Percentiles rank a stretch among this genome's conserved stretches.
phyloP scores from a whole-genome alignment of 1,140 invertebrate species.

The Stratiolaelaps scimitus region DNA sequence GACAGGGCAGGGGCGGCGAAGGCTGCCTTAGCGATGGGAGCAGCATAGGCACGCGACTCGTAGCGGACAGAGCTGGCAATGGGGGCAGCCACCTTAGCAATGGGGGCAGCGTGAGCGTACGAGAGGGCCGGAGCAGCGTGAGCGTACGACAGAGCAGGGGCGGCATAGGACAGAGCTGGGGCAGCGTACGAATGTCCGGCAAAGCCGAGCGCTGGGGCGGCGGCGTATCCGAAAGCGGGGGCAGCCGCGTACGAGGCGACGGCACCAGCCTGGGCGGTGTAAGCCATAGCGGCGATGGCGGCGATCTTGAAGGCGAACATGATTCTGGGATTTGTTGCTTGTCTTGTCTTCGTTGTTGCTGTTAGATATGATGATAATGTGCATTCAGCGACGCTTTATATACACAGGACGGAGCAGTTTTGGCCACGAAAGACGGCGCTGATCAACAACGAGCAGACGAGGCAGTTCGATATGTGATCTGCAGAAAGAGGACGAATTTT shows the following conservation, averaged over 20 bases:
- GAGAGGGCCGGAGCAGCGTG: slow-evolving; percentile 5
- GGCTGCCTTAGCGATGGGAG: not conserved
- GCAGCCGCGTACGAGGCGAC: slow-evolving; percentile 13
- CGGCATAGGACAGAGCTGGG: slow-evolving; percentile 11
- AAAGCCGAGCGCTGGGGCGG: not conserved
- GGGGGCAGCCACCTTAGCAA: slow-evolving; percentile 13
- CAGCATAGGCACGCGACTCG: slow-evolving; percentile 3
- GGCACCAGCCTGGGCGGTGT: slow-evolving; percentile 1
- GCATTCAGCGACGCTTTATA: too few relatives aligned
- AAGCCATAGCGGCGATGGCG: slow-evolving; percentile 6
- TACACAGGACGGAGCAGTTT: too few relatives aligned
- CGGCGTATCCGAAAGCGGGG: slow-evolving; percentile 10
- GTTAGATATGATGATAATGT: not conserved
- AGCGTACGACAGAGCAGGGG: not conserved
- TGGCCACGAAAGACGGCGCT: too few relatives aligned
- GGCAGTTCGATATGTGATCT: too few relatives aligned
- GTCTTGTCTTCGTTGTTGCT: not conserved
- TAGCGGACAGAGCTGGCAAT: slow-evolving; percentile 7
- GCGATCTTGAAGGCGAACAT: slow-evolving; percentile 11
- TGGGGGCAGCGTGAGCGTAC: slow-evolving; percentile 9
- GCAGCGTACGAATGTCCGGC: not conserved
- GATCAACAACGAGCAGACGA: too few relatives aligned
- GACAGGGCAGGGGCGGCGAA: slow-evolving; percentile 3
- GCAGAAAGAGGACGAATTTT: too few relatives aligned
- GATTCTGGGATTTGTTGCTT: too few relatives aligned